Conservation (phyloP, 64 coral and sea anemone species). For the Montipora efflorescens region DNA sequence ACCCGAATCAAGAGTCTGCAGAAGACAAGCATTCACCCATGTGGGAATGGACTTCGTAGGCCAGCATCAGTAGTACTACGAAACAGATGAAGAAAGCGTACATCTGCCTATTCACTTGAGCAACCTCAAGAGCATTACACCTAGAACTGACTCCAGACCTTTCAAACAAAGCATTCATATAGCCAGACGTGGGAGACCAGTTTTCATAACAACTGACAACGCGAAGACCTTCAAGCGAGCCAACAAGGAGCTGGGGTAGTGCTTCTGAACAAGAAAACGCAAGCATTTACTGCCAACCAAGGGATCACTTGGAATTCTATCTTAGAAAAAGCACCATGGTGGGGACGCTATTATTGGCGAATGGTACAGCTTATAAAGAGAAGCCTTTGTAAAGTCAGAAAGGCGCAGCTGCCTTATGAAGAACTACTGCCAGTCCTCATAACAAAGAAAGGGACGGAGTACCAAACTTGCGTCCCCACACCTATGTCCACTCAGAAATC, state of each 20-base stretch:
- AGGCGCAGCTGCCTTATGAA: slow-evolving; percentile 77
- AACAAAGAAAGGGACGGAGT: slow-evolving; percentile 67
- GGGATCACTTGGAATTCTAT: slow-evolving; percentile 79
- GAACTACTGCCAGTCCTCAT: slow-evolving; percentile 71
- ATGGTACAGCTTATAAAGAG: slow-evolving; percentile 73
- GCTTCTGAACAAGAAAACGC: slow-evolving; percentile 37
- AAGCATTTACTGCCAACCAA: slow-evolving; percentile 57
- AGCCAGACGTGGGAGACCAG: slow-evolving; percentile 55
- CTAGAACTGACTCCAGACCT: slow-evolving; percentile 60
- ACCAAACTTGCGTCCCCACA: slow-evolving; percentile 75
- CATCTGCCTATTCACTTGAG: slow-evolving; percentile 77
- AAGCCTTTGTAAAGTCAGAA: slow-evolving; percentile 57
- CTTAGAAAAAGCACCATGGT: slow-evolving; percentile 66
- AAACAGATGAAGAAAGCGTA: slow-evolving; percentile 57
- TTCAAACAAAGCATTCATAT: slow-evolving; percentile 68
- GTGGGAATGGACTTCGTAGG: slow-evolving; percentile 73
- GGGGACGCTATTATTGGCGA: slow-evolving; percentile 51
- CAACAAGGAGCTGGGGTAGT: slow-evolving; percentile 56
- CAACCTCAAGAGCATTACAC: slow-evolving; percentile 61
- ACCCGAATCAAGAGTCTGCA: slow-evolving; percentile 56
- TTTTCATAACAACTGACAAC: slow-evolving; percentile 73
- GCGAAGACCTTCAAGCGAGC: slow-evolving; percentile 81
- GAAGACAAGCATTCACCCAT: slow-evolving; percentile 50
- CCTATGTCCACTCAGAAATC: slow-evolving; percentile 65
- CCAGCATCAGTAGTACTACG: slow-evolving; percentile 20